These are phyloP conservation scores for Morus bassanus DNA, from an alignment of 2,797 vertebrate genomes.

Conservation along the genomic window DNA sequence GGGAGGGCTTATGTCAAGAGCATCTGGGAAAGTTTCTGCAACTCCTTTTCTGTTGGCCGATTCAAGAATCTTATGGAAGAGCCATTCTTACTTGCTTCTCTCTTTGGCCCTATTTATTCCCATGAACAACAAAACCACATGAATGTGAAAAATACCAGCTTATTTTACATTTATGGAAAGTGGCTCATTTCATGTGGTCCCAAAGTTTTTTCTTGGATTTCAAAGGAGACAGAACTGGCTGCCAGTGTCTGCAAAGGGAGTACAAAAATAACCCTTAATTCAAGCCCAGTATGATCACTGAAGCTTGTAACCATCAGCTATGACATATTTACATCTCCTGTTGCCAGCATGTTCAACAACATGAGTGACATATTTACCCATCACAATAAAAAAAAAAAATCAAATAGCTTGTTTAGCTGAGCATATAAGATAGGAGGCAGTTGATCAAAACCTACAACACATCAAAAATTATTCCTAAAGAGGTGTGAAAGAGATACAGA, in stretches of 20 bases:
- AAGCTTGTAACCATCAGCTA: constrained; percentile 21
- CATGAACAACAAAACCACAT: background rate
- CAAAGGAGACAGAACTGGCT: background rate
- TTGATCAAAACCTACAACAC: constrained; percentile 46
- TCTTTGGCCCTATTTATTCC: background rate
- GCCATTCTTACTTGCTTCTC: background rate
- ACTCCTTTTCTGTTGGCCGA: background rate
- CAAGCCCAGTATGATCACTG: constrained; percentile 6
- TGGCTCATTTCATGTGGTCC: background rate
- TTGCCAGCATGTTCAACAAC: constrained; percentile 46
- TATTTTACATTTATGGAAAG: background rate
- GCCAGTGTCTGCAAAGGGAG: background rate
- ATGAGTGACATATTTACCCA: constrained; percentile 59
- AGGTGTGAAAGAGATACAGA: constrained; percentile 44
- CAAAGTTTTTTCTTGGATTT: background rate
- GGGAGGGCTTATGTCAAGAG: background rate
- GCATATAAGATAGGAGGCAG: constrained; percentile 16
- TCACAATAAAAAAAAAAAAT: constrained; percentile 29
- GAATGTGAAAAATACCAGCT: background rate
- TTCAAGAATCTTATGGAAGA: background rate
- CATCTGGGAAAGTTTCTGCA: background rate
- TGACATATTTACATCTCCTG: constrained; percentile 63
- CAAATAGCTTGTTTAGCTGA: constrained; percentile 60
- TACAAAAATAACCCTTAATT: constrained; percentile 49
- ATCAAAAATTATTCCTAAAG: constrained; percentile 54